Evolutionary conservation across 1,140 invertebrate species (phyloP).

Genomic region (Microplitis demolitor): DNA sequence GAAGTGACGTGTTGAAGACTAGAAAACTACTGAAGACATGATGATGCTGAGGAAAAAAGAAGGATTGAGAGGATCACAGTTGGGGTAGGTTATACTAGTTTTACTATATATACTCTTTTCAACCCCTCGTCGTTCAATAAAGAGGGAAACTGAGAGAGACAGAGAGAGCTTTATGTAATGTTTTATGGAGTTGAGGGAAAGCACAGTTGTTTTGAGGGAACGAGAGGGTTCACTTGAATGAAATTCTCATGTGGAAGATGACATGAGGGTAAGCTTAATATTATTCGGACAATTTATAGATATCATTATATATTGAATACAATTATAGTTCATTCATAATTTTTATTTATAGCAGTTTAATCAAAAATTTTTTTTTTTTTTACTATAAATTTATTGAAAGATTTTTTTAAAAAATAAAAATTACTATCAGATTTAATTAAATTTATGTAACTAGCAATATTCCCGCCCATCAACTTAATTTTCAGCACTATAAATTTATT

Average conservation of each 20-base stretch:
- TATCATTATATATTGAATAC: not conserved
- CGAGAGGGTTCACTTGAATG: conserved; percentile 29
- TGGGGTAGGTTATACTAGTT: conserved; percentile 44
- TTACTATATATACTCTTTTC: not conserved
- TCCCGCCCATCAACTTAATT: too few relatives aligned
- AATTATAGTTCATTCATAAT: too few relatives aligned
- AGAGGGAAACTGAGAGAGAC: conserved; percentile 13
- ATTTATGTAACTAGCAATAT: too few relatives aligned
- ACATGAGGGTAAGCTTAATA: not conserved
- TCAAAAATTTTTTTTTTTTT: too few relatives aligned
- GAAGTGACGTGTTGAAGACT: conserved; percentile 22
- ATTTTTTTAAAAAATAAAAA: too few relatives aligned
- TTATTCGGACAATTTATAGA: conserved; percentile 3
- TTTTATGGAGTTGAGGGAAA: not conserved
- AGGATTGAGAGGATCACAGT: conserved; percentile 42
- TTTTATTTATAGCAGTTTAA: too few relatives aligned
- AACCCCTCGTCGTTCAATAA: too few relatives aligned
- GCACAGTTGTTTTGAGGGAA: not conserved
- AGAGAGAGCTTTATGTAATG: not conserved
- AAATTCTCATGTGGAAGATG: conserved; percentile 26
- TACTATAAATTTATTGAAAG: too few relatives aligned
- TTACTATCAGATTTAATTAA: too few relatives aligned
- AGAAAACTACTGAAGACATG: not conserved
- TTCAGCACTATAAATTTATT: too few relatives aligned
- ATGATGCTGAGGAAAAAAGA: conserved; percentile 1